phyloP scores from a whole-genome alignment of 2,113 vertebrate species.

The Centropristis striata region DNA sequence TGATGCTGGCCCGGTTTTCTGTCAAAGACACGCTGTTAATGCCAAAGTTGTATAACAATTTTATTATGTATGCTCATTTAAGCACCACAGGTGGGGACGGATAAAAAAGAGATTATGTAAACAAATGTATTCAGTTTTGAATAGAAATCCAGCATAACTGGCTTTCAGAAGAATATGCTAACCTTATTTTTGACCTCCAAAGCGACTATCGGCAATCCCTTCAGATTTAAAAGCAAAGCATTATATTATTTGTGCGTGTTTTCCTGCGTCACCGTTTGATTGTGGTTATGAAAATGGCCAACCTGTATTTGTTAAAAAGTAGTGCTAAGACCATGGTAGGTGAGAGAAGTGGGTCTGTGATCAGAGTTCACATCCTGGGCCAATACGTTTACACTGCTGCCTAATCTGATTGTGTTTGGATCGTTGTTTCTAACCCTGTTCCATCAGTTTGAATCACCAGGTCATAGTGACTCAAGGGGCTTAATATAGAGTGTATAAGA shows the following conservation, averaged over 20 bases:
- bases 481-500: constrained; percentile 50
- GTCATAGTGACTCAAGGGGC: constrained; percentile 55
- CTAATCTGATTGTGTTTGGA: constrained; percentile 45
- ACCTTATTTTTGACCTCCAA: constrained; percentile 50
- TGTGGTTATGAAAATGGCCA: constrained; percentile 25
- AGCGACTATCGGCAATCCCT: neutral
- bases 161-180: constrained; percentile 6
- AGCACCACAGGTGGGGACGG: constrained; percentile 19
- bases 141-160: constrained; percentile 13
- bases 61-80: constrained; percentile 48
- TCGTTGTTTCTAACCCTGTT: constrained; percentile 33
- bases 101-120: constrained; percentile 55
- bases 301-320: constrained; percentile 34
- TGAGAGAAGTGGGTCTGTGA: constrained; percentile 17
- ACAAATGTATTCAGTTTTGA: constrained; percentile 53
- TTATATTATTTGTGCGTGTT: neutral
- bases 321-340: neutral
- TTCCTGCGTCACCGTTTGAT: constrained; percentile 27
- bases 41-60: constrained; percentile 59
- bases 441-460: constrained; percentile 44
- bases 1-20: constrained; percentile 45
- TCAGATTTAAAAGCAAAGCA: constrained; percentile 26
- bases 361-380: neutral
- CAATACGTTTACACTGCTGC: neutral
- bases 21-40: constrained; percentile 15